These are phyloP conservation scores for Ptilonorhynchus violaceus DNA, from an alignment of 2,113 vertebrate species.

Conservation along the genomic window DNA sequence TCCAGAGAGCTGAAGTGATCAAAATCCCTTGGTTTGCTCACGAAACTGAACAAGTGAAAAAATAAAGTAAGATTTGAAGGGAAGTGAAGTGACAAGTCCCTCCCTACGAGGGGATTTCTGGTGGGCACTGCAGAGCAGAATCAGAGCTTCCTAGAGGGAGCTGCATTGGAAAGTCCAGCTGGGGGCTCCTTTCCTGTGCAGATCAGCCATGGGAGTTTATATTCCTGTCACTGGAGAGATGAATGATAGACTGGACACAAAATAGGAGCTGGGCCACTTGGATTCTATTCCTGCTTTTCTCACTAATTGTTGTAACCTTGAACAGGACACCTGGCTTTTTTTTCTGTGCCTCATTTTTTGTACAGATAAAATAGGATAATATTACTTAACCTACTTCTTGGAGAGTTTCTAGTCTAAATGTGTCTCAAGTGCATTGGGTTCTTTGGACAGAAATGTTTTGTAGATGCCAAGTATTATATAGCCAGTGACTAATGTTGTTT, in stretches of 20 bases:
- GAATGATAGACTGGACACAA: background rate
- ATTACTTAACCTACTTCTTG: constrained; percentile 37
- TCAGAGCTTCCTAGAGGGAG: background rate
- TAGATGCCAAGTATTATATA: background rate
- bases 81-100: background rate
- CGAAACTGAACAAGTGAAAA: background rate
- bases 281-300: background rate
- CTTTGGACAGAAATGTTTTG: constrained; percentile 1
- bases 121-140: background rate
- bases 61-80: background rate
- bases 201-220: background rate
- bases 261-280: background rate
- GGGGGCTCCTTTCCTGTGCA: background rate
- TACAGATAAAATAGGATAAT: background rate
- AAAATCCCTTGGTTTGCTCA: background rate
- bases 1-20: background rate
- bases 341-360: background rate
- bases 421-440: constrained; percentile 27
- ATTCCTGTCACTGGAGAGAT: background rate
- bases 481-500: constrained; percentile 36
- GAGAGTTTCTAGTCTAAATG: constrained; percentile 26
- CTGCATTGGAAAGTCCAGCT: background rate
- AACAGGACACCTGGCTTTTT: background rate
- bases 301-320: constrained; percentile 29
- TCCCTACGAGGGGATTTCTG: background rate